Base-by-base conservation (phyloP, 2,888 invertebrate species). In the Rotaria magnacalcarata region DNA sequence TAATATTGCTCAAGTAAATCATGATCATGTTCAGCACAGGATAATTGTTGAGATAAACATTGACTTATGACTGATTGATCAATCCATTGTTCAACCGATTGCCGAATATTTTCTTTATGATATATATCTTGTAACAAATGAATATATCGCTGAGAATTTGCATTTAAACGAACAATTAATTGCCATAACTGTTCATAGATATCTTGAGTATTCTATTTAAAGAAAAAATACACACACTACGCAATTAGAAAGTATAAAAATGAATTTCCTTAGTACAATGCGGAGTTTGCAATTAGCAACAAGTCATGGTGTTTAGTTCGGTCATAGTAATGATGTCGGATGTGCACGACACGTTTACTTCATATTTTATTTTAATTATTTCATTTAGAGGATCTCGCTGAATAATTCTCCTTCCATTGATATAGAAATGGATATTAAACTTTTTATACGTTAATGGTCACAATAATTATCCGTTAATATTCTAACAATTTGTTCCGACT, bases 41-140 rank as follows among this genome's bases (percentile, higher is more conserved):
- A 80, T n/a, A 80, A 47, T 47, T 80, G 80, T 24, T n/a, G 24
- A n/a, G 80, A 80, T 47, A 80, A 47, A n/a, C 80, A 80, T 43
- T 80, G 80, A 80, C 80, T 80, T 24, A 80, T 80, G 4, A 80
- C 80, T 80, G 80, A 80, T 47, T 80, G 80, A 80, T 80, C 80
- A n/a, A 80, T 80, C 80, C 80, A 80, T 80, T 43, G 43, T 80
- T 80, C 80, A 14, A 80, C 80, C 8, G 80, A 80, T 47, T 47
- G 5, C 47, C 80, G 80, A n/a, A 80, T 80, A 47, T 80, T 80
- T n/a, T 80, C 80, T 80, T 80, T 80, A n/a, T 80, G 24, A 47
- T 80, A 80, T 10, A 80, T 47, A n/a, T 80, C 80, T 80, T 80
- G 80, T 47, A 80, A 24, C 41, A 80, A 47, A 47, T 47, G 43